A percentile compares a stretch with the other conserved stretches of the same genome.
These are phyloP conservation scores for Drosophila paranaensis DNA, from an alignment of 2,888 invertebrate species.

Conservation along the genomic window DNA sequence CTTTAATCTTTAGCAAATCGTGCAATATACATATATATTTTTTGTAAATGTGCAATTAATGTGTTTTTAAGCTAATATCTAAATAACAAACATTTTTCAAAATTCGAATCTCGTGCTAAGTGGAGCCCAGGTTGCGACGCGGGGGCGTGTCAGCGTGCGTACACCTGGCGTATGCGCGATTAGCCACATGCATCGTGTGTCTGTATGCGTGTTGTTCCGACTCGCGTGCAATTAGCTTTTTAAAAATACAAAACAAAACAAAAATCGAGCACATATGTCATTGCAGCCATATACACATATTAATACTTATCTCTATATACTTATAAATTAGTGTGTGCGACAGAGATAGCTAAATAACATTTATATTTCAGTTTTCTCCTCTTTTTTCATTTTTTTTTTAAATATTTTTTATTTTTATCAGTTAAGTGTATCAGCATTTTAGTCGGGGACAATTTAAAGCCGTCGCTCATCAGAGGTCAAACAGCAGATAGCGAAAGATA, in stretches of 20 bases:
- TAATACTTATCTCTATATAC: slow-evolving; percentile 47
- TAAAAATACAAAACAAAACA: not conserved
- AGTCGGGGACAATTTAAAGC: slow-evolving; percentile 55
- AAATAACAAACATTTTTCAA: slow-evolving; percentile 23
- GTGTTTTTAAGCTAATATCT: slow-evolving; percentile 50
- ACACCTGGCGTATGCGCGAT: slow-evolving; percentile 38
- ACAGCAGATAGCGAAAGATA: slow-evolving; percentile 29
- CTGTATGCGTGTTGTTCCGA: slow-evolving; percentile 11
- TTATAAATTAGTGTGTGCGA: slow-evolving; percentile 15
- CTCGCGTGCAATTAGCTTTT: slow-evolving; percentile 71
- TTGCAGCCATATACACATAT: slow-evolving; percentile 43
- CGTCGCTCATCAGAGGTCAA: slow-evolving; percentile 55
- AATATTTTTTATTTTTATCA: slow-evolving; percentile 47
- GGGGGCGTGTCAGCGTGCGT: slow-evolving; percentile 3
- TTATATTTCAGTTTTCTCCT: slow-evolving; percentile 3
- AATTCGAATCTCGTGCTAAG: slow-evolving; percentile 65
- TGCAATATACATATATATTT: slow-evolving; percentile 66
- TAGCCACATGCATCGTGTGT: slow-evolving; percentile 9
- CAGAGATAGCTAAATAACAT: slow-evolving; percentile 5
- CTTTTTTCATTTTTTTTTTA: not conserved
- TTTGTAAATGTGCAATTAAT: slow-evolving; percentile 52
- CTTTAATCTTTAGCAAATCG: slow-evolving; percentile 45
- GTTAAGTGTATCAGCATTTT: slow-evolving; percentile 67
- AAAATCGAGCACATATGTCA: slow-evolving; percentile 58
- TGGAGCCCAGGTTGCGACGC: not conserved